Evolutionary conservation across 2,888 invertebrate species (phyloP), one percentile per base, ranked within the genome.

Genomic region (Eurois occulta): DNA sequence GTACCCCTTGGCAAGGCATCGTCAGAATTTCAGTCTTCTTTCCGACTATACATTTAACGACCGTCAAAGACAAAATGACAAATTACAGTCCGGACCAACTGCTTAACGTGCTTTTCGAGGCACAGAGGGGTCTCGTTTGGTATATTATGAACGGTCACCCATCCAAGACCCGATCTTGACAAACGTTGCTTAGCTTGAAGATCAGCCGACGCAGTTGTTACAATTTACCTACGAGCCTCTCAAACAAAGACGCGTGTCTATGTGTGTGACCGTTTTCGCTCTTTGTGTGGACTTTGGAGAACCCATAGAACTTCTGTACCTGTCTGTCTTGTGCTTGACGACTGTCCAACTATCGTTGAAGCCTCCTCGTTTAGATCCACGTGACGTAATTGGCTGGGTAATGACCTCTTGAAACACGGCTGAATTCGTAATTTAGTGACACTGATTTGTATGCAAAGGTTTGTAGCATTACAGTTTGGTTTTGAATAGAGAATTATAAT

Each of bases 261-360:
- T n/a, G n/a, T n/a, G n/a, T n/a, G n/a, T n/a, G n/a, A n/a, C n/a
- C n/a, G n/a, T n/a, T n/a, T n/a, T 52, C 52, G 4, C 52, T n/a
- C n/a, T 52, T 0, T n/a, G 4, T 52, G 52, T n/a, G 52, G 5
- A n/a, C n/a, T 55, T 55, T 1, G 13, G n/a, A n/a, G 55, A 13
- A 41, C 41, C 41, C 10, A 2, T 55, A n/a, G 5, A 60, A 48
- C 84, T 79, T 83, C 78, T 78, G 84, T 16, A 4, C 1, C 0
- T 11, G 18, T 16, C 58, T 43, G 1, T 35, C 16, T 0, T 7
- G 8, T 58, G 58, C 72, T 85, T 88, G 87, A 79, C 72, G 72
- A 79, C 71, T 76, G 87, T 82, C 85, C 87, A 87, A 88, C 89
- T 88, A 88, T 72, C 58, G 48, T 71, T 75, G 77, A 83, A 87